Base-by-base conservation (phyloP, 2,797 vertebrate species). In the Danio kyathit region DNA sequence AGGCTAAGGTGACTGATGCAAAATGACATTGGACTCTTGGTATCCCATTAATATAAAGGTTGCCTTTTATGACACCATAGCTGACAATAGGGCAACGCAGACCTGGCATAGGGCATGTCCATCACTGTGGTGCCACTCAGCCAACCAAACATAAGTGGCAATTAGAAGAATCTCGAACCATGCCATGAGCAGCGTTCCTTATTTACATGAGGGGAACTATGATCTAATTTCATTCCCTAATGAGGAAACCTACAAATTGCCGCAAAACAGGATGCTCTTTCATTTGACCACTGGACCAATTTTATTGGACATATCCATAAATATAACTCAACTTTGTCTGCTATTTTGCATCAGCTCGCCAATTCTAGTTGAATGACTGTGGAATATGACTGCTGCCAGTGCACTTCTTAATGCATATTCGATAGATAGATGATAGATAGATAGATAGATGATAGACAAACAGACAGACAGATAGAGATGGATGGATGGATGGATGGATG, bases 131-230 rank as follows among this genome's bases (percentile, higher is more conserved):
- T 84, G 84, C 85, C 85, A 87, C 43, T 81, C 84, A 87, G 84
- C 81, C 85, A 86, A 88, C 79, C 87, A 84, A 72, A 90, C 70
- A 81, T 74, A 88, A 91, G 88, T 16, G 81, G 67, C 88, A 88
- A 87, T 85, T 63, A 81, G 74, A 61, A 69, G 57, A 46, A 72
- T 78, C 19, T 8, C 76, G 61, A 60, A 57, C 56, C 69, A 52
- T 66, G 63, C 41, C n/a, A 19, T 29, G 19, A 69, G 60, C 71
- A 60, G 80, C 16, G 61, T 70, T 79, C 60, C 66, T 85, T 60
- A 61, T 84, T 74, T 46, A 56, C 54, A n/a, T 41, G n/a, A 59
- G 72, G 65, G n/a, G n/a, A 76, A 46, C 12, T 16, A 63, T 38
- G 19, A 43, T 60, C 51, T 29, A 9, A 56, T 72, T 61, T 61